A percentile compares a stretch with the other conserved stretches of the same genome.
These are phyloP conservation scores for Phylloscopus trochilus DNA, from an alignment of 2,113 vertebrate genomes.

Conservation along the genomic window DNA sequence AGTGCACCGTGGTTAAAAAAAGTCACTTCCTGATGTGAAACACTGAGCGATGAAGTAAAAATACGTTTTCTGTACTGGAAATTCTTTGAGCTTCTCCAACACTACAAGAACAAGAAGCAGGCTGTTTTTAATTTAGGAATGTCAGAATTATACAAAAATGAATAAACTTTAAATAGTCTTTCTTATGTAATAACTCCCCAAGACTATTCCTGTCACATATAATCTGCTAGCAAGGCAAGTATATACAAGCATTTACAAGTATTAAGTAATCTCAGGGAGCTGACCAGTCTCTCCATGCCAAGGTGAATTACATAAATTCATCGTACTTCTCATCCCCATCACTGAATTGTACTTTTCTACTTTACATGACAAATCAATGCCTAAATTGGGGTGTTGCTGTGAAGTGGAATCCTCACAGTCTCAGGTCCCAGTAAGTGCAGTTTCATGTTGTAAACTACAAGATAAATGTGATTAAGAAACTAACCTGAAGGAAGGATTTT, in stretches of 20 bases:
- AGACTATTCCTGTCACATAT: constrained; percentile 19
- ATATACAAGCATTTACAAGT: not conserved
- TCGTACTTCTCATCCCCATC: not conserved
- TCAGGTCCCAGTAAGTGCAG: not conserved
- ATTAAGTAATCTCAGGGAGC: not conserved
- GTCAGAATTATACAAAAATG: constrained; percentile 12
- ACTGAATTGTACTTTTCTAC: not conserved
- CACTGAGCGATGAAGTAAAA: not conserved
- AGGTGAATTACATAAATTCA: not conserved
- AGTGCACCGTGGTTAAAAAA: not conserved
- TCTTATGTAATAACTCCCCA: constrained; percentile 27
- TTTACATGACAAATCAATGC: not conserved
- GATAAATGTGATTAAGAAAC: not conserved
- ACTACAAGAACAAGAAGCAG: not conserved
- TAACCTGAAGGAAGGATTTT: not conserved
- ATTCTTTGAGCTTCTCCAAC: not conserved
- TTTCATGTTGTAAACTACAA: not conserved
- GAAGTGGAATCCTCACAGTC: not conserved
- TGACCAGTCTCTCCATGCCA: not conserved
- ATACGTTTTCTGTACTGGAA: not conserved
- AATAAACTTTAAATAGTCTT: constrained; percentile 17
- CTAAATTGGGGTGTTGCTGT: not conserved
- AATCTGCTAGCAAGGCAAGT: not conserved
- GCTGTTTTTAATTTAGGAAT: constrained; percentile 7
- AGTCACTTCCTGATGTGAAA: not conserved